Percentiles rank a stretch among this genome's conserved stretches.
Conservation (phyloP, 2,113 vertebrate genomes). For the Oxyruncus cristatus region DNA sequence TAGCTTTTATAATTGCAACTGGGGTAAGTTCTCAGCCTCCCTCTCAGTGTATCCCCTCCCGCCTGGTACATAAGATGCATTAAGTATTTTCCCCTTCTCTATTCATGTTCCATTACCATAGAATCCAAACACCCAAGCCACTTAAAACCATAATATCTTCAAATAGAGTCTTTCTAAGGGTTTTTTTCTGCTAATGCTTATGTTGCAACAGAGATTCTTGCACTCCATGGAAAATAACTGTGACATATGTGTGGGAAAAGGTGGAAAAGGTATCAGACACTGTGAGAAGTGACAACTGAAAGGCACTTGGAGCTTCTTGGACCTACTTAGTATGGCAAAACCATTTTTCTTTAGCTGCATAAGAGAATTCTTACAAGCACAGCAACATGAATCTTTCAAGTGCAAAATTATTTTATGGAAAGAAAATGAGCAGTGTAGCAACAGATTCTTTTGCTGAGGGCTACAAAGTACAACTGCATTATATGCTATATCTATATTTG, state of each 20-base stretch:
- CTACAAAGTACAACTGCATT: neutral
- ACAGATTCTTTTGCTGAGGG: conserved; percentile 2
- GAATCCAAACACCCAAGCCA: neutral
- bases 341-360: neutral
- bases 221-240: neutral
- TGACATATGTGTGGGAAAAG: accelerated
- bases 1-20: neutral
- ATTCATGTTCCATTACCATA: neutral
- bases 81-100: neutral
- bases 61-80: neutral
- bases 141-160: neutral
- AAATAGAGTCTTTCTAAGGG: neutral
- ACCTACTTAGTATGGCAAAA: neutral
- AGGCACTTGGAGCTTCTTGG: neutral
- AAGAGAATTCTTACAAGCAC: neutral
- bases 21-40: neutral
- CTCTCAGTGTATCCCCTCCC: accelerated
- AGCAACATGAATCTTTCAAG: neutral
- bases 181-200: neutral
- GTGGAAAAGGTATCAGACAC: neutral
- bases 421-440: neutral
- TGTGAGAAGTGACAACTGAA: accelerated
- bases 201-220: neutral
- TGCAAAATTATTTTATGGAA: neutral
- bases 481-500: conserved; percentile 47